Conservation (phyloP, 1,140 invertebrate species). For the Drosophila azteca region DNA sequence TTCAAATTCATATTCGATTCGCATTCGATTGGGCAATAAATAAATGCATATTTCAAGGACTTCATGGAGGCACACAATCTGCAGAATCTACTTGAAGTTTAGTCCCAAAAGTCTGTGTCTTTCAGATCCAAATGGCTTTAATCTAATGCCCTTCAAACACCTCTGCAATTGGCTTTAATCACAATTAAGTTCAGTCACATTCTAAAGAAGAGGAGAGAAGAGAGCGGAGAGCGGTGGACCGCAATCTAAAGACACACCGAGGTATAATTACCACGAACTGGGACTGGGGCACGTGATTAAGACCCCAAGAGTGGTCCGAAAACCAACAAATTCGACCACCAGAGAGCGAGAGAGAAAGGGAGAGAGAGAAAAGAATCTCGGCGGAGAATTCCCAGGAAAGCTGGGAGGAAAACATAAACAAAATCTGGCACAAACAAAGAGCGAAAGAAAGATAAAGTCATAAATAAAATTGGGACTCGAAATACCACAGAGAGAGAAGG, state of each 20-base stretch:
- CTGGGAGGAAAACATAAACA: conserved; percentile 65
- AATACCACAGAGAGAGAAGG: too few relatives aligned
- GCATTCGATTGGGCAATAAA: too few relatives aligned
- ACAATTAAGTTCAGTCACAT: conserved; percentile 79
- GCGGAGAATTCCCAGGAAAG: conserved; percentile 76
- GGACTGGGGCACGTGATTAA: conserved; percentile 71
- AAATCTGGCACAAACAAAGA: conserved; percentile 73
- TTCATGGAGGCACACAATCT: too few relatives aligned
- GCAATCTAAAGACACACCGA: conserved; percentile 70
- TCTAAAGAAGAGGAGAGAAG: conserved; percentile 36
- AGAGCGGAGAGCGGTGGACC: conserved; percentile 9
- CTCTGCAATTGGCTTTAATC: conserved; percentile 20
- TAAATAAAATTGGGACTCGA: conserved; percentile 67
- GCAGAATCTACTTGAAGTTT: too few relatives aligned
- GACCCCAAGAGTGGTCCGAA: conserved; percentile 43
- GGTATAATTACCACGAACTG: conserved; percentile 72
- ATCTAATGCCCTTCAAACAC: conserved; percentile 12
- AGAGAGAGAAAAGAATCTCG: conserved; percentile 61
- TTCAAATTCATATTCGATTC: too few relatives aligned
- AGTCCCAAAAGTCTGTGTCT: too few relatives aligned
- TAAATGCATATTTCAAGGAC: too few relatives aligned
- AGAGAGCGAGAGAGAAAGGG: neutral
- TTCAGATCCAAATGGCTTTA: too few relatives aligned
- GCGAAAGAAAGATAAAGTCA: conserved; percentile 81
- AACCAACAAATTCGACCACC: conserved; percentile 29